Evolutionary conservation across 2,113 vertebrate genomes (phyloP).

Genomic region (Picathartes gymnocephalus): DNA sequence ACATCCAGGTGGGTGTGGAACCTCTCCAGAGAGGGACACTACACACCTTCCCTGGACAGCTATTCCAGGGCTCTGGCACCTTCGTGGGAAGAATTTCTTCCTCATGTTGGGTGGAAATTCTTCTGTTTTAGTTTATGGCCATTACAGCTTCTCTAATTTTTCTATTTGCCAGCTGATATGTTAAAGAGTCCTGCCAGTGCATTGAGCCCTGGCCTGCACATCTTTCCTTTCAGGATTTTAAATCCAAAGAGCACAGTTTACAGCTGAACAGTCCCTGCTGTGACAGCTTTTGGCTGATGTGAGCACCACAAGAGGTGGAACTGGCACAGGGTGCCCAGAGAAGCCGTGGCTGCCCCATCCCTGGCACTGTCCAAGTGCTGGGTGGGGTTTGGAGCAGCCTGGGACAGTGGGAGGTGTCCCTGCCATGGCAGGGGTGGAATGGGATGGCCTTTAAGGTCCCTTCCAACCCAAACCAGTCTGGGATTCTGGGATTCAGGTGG

Average conservation of each 20-base stretch:
- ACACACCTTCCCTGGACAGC: neutral
- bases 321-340: neutral
- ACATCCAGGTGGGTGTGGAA: neutral
- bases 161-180: rapidly evolving
- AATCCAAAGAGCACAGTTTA: neutral
- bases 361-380: neutral
- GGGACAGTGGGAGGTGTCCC: neutral
- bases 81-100: neutral
- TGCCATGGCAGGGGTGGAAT: neutral
- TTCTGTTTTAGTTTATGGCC: neutral
- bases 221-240: neutral
- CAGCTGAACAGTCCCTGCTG: neutral
- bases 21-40: too few species aligned
- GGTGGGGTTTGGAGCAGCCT: rapidly evolving
- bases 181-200: neutral
- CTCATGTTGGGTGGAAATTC: neutral
- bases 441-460: neutral
- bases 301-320: neutral
- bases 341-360: neutral
- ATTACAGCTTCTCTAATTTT: neutral
- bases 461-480: neutral
- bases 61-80: neutral
- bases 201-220: neutral
- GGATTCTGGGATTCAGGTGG: neutral
- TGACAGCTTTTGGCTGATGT: neutral